Evolutionary conservation across 2,113 vertebrate genomes (phyloP), one percentile per base, ranked within the genome.

Genomic region (Eudyptes chrysolophus): DNA sequence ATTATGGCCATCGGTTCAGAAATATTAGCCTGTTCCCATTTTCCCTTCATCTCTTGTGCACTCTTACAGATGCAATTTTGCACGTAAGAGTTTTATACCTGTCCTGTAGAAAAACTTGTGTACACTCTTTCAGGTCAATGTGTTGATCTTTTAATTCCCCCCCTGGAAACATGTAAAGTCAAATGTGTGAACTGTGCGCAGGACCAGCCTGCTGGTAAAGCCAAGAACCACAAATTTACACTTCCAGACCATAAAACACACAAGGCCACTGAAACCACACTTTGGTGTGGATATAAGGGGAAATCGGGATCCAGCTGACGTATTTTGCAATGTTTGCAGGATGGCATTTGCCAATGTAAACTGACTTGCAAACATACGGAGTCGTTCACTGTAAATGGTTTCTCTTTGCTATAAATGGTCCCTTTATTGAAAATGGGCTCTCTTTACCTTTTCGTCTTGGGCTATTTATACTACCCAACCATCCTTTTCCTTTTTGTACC

Each of bases 371-470:
- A 93, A 85, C 40, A 77, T n/a, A 49, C 1, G 2, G 58, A 77
- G 66, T 54, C 26, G 26, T 76, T 80, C 64, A 62, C 78, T 38
- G 17, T 27, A 61, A 93, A 92, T 25, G 15, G n/a, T 62, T 95
- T 89, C 57, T 95, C 78, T 93, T 85, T 74, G 62, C 79, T 83
- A 32, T 83, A 96, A 97, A 97, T 69, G 84, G n/a, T 20, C 30
- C 26, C 58, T 76, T 95, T 89, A 84, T 61, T 93, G 46, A 71
- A 95, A 84, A 80, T 11, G 11, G 16, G 66, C 60, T 96, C 36
- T 77, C 66, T 83, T 92, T 54, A 76, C 46, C 42, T 62, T 87
- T 68, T 85, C n/a, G 15, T 82, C 51, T 51, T 66, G 38, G 26
- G 51, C 46, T 87, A 29, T 92, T 96, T 90, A 74, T 87, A 89